A percentile compares a stretch with the other conserved stretches of the same genome.
phyloP scores from a whole-genome alignment of 2,888 invertebrate species.

The Malacosoma neustria region DNA sequence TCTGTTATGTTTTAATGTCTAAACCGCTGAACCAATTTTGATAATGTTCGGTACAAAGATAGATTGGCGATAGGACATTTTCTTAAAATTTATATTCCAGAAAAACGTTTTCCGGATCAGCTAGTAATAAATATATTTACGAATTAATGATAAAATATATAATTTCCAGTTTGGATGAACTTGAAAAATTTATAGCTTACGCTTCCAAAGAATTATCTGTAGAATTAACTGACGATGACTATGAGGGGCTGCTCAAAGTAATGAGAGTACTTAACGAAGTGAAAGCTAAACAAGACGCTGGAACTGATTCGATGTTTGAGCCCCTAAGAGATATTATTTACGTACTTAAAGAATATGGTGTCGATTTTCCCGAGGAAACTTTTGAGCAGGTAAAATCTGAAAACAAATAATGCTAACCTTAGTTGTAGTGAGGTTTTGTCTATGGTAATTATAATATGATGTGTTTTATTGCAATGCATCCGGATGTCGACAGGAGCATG shows the following conservation, averaged over 20 bases:
- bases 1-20: no score
- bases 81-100: no score
- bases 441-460: not conserved
- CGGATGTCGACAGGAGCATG: conserved; percentile 24
- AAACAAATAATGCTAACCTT: no score
- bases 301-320: conserved; percentile 92
- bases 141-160: no score
- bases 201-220: conserved; percentile 82
- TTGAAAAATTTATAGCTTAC: conserved; percentile 85
- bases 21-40: no score
- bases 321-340: conserved; percentile 91
- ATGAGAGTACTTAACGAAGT: conserved; percentile 92
- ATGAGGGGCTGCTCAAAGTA: conserved; percentile 86
- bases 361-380: conserved; percentile 87
- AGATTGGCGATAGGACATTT: no score
- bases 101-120: no score
- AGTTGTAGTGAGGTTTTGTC: not conserved
- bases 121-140: no score
- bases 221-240: conserved; percentile 88
- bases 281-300: conserved; percentile 75
- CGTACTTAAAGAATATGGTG: conserved; percentile 87
- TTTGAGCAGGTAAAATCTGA: conserved; percentile 76
- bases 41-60: no score
- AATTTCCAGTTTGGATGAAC: conserved; percentile 77
- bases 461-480: conserved; percentile 6